Conservation (phyloP, 2,888 invertebrate species). For the Pollenia labialis region DNA sequence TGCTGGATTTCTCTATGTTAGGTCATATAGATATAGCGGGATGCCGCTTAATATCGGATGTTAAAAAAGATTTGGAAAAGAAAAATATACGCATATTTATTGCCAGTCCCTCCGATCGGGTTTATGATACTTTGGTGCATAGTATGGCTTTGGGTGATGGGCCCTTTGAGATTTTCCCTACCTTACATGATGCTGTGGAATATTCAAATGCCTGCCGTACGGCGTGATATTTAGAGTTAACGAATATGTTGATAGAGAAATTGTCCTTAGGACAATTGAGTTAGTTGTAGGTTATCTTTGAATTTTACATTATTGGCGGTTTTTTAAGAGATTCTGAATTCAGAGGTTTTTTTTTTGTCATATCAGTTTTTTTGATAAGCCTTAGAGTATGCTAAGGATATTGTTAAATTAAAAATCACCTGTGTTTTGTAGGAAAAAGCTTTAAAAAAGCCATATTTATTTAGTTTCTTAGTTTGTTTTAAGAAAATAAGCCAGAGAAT, state of each 20-base stretch:
- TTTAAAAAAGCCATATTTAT: constrained; percentile 15
- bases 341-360: neutral
- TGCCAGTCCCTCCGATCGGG: constrained; percentile 85
- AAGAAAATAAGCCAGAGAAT: neutral
- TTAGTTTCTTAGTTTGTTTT: neutral
- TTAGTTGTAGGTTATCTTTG: neutral
- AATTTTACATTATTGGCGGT: neutral
- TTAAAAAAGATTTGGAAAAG: constrained; percentile 85
- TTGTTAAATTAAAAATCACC: neutral
- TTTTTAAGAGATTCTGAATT: constrained; percentile 6
- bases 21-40: constrained; percentile 88
- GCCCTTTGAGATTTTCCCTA: constrained; percentile 86
- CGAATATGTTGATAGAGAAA: constrained; percentile 45
- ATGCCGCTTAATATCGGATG: constrained; percentile 85
- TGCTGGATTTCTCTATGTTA: constrained; percentile 87
- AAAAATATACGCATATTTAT: constrained; percentile 86
- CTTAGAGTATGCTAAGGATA: constrained; percentile 20
- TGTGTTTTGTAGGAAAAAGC: neutral
- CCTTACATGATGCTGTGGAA: constrained; percentile 87
- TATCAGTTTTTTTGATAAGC: neutral
- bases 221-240: constrained; percentile 77
- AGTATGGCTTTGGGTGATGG: constrained; percentile 82
- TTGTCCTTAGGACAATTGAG: constrained; percentile 55
- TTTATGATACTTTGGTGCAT: constrained; percentile 82
- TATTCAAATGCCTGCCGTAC: constrained; percentile 82